Conservation (phyloP, 2,797 vertebrate species). For the Hybognathus amarus region DNA sequence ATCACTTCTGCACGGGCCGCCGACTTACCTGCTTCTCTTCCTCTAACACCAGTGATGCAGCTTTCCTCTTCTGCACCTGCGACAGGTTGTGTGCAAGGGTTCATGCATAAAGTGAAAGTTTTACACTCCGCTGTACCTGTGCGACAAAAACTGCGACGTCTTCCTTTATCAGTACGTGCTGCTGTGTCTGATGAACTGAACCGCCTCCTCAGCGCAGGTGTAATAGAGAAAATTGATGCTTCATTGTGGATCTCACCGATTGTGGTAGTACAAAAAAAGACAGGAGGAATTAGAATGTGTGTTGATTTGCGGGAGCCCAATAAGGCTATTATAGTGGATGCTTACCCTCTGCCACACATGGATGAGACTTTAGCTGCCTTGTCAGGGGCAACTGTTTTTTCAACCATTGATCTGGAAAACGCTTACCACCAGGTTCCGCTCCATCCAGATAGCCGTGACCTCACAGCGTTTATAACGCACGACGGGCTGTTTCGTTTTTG, state of each 20-base stretch:
- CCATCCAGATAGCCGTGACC: not conserved
- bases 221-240: no score
- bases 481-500: not conserved
- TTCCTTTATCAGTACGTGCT: no score
- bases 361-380: not conserved
- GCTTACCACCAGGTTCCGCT: not conserved
- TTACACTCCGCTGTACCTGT: no score
- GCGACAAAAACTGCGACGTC: no score
- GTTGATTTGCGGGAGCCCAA: no score
- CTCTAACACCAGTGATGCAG: not conserved
- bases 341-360: not conserved
- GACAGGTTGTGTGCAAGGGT: no score
- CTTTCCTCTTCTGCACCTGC: not conserved
- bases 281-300: not conserved
- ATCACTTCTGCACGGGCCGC: not conserved
- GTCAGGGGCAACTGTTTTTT: not conserved
- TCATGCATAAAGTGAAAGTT: no score
- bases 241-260: no score
- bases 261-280: not conserved
- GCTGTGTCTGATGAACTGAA: no score
- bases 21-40: not conserved
- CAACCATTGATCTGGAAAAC: not conserved
- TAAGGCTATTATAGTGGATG: no score
- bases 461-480: no score
- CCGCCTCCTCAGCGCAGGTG: no score